Evolutionary conservation across 2,888 invertebrate genomes (phyloP), one percentile per base, ranked within the genome.

Genomic region (Idaea aversata): DNA sequence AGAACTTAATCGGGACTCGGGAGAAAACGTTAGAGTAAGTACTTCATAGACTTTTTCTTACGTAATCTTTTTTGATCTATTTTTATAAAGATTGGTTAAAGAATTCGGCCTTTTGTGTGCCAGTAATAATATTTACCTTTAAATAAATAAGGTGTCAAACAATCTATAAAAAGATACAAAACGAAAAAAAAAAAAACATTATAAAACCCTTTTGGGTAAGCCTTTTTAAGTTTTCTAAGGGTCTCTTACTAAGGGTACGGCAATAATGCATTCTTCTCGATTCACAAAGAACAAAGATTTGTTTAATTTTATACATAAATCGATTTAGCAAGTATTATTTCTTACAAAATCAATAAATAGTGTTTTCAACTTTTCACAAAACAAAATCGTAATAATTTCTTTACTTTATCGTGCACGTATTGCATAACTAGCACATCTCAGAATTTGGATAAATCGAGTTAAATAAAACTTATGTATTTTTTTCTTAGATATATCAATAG

Each of bases 61-160:
- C 10, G 7, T 47, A 47, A 47, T 13, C 47, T 47, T 76, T 74
- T 66, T 64, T 61, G 67, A 74, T 73, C 71, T 69, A 76, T 76
- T 67, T 64, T 61, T 65, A 59, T 38, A 75, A 75, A 76, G 73
- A 76, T 69, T 63, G 59, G 61, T 66, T 83, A 83, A 86, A 81
- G 80, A 88, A 77, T 57, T 70, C 62, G 65, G 71, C 62, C 77
- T 79, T 66, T 80, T 81, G 85, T 85, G 75, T 76, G 76, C 75
- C 72, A 74, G 69, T 66, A 65, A 77, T 83, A 87, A 86, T 82
- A 81, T 86, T 87, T 82, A 81, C 77, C 75, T 77, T 62, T 64
- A 69, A 65, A 76, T 70, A 83, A 88, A 83, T 80, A 82, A 86
- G 82, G 77, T 85, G 86, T 88, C 85, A 86, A 83, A 76, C 70